Base-by-base conservation (phyloP, 2,888 invertebrate genomes). In the Diogma glabrata region DNA sequence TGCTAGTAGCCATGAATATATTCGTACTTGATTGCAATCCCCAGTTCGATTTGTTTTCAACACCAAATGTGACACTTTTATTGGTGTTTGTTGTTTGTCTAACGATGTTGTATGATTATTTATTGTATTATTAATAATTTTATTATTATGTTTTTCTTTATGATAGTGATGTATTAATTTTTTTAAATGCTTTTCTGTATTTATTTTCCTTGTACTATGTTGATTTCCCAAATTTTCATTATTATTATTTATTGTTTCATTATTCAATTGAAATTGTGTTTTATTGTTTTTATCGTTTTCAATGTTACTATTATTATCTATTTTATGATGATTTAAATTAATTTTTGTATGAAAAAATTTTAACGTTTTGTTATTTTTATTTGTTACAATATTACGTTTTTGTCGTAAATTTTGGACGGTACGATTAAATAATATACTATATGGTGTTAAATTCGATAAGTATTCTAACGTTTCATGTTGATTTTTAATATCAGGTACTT, bases 1-100 rank as follows among this genome's bases (percentile, higher is more conserved):
- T 50, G 75, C 64, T 58, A 76, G 74, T 12, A 70, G 61, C 74
- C 76, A 75, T 20, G 72, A 73, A 55, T 72, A 70, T 26, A 66
- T 51, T 23, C 59, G 55, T 9, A 60, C 56, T 46, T 57, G 53
- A 50, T 52, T 55, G 54, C 62, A 61, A 52, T 59, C 56, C 50
- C 56, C 54, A 48, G 55, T 52, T 24, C 28, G 26, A 53, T 58
- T 56, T 54, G 54, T 51, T 38, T 51, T 51, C n/a, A 47, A 48
- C 14, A 49, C 22, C 10, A 52, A 23, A 8, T 17, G 33, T 30
- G 48, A 50, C 33, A 51, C 45, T 51, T 51, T 51, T 1, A 49
- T 23, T 10, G 53, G 48, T 8, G 48, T 48, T 28, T 50, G 47
- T 22, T 48, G 17, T 7, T 50, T 53, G 28, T 49, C 47, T 16